Base-by-base conservation (phyloP, 2,888 invertebrate species). In the Philhelius pedissequus region DNA sequence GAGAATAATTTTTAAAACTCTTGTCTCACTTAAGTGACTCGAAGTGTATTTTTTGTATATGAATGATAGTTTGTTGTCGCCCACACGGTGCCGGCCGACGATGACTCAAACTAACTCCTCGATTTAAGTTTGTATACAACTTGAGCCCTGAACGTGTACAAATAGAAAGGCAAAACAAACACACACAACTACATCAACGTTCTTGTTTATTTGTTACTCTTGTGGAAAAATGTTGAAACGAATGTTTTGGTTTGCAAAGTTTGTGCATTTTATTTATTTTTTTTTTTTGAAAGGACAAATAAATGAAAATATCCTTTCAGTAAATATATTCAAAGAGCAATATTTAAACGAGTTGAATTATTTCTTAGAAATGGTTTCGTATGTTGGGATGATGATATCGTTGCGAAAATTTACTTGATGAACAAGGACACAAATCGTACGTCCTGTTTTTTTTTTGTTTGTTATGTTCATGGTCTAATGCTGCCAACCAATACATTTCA, bases 191-290 rank as follows among this genome's bases (percentile, higher is more conserved):
- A 38, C 66, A 40, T 50, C 60, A 40, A 76, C 45, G 62, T 83
- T 68, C 73, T 69, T 77, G 69, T 71, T 77, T 77, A 73, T 73
- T 77, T 70, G 74, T 78, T 83, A 64, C 78, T 69, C 68, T 69
- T 74, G 78, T 62, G 74, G 69, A 71, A 56, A 20, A 69, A 74
- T 56, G 74, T 74, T 78, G 62, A 62, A 78, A 82, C 82, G 76
- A 77, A 54, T 74, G 73, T 62, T 80, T 80, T 75, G 48, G 62
- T 73, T 54, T 69, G 20, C 11, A 52, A 64, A 68, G 62, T 40
- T 50, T 50, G 48, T 40, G 38, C 11, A 27, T 32, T 13, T 45
- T 56, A 58, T 64, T 64, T 27, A 20, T 6, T 32, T 9, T 69
- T 69, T 40, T 58, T 70, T 50, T 68, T 58, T 68, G 3, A 15